Base-by-base conservation (phyloP, 2,888 invertebrate genomes). In the Tipula helvola region DNA sequence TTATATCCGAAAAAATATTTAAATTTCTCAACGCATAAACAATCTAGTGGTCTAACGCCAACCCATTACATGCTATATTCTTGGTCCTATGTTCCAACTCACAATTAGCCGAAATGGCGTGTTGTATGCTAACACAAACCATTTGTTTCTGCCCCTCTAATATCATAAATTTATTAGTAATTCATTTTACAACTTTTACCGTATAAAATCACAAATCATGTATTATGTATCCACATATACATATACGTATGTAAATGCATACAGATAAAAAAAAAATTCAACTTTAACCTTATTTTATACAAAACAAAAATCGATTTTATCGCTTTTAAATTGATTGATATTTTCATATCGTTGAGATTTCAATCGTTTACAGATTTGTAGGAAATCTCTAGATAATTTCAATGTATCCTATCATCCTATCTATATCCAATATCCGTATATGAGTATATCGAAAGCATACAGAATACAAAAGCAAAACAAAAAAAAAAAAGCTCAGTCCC, bases 291-390 rank as follows among this genome's bases (percentile, higher is more conserved):
- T 71, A 71, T 71, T 71, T 28, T 18, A 28, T 12, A 28, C 28
- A 52, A 71, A 71, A 71, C 28, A 71, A 71, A 71, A 71, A 71
- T 71, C 71, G 71, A 71, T 71, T 71, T 71, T 71, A 71, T 71
- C 71, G 71, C 71, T 71, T 71, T 71, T 71, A 71, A 71, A 71
- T 71, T 71, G 71, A 71, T 71, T 71, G 71, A 71, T 71, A 71
- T 71, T 71, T 71, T 71, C 28, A 71, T 71, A 71, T 71, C 71
- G 71, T 71, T 71, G 71, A 71, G 71, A 71, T 71, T 71, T 71
- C 28, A 71, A 71, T 71, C 71, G 71, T 71, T 71, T 71, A 71
- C 71, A 71, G 71, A 71, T 71, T 71, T 71, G 71, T 71, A 18
- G 71, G 71, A 71, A 71, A 71, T 71, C 71, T 71, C 71, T 71